Evolutionary conservation across 2,113 vertebrate genomes (phyloP).

Genomic region (Chaenogobius annularis): DNA sequence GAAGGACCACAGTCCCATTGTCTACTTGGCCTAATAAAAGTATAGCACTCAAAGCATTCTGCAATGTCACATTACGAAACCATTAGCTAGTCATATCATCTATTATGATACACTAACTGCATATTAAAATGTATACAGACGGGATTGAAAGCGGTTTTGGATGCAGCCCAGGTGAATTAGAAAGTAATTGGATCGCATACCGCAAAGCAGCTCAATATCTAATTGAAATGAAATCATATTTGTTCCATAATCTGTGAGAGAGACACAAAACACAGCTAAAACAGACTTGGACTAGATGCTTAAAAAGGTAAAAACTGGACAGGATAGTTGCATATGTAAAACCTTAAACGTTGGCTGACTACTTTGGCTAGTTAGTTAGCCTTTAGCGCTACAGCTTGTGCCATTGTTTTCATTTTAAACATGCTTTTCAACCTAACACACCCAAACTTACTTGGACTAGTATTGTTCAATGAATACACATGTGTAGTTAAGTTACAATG

Average conservation of each 20-base stretch:
- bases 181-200: not conserved
- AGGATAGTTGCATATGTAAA: not conserved
- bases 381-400: not conserved
- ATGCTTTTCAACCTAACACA: not conserved
- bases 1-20: not conserved
- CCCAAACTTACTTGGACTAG: not conserved
- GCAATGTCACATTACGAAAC: not conserved
- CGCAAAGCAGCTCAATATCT: not conserved
- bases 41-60: not conserved
- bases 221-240: not conserved
- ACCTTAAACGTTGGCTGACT: not conserved
- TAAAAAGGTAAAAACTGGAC: not conserved
- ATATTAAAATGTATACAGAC: not conserved
- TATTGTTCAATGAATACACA: not conserved
- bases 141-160: not conserved
- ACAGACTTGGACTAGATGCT: not conserved
- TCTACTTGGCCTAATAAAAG: not conserved
- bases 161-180: not conserved
- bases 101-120: not conserved
- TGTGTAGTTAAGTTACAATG: not conserved
- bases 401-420: not conserved
- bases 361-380: not conserved
- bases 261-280: not conserved
- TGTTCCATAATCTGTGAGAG: too few relatives aligned
- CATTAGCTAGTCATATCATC: not conserved